These are phyloP conservation scores for Brachyhypopomus gauderio DNA, from an alignment of 2,113 vertebrate species.

Conservation along the genomic window DNA sequence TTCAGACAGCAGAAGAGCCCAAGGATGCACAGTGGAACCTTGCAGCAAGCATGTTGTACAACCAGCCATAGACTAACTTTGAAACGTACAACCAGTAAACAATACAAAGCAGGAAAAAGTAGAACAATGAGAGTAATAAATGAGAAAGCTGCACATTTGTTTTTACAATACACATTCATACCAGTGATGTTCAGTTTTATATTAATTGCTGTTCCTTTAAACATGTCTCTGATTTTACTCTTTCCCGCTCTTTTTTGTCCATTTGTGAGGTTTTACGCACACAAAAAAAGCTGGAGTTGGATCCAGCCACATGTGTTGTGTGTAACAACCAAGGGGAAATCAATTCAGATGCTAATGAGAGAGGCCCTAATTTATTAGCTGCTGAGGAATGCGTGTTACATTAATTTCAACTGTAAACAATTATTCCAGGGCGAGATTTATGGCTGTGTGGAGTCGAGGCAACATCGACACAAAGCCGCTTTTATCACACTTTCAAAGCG, in stretches of 20 bases:
- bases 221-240: constrained; percentile 14
- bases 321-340: constrained; percentile 57
- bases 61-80: constrained; percentile 1
- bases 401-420: constrained; percentile 68
- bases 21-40: not conserved
- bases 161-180: constrained; percentile 48
- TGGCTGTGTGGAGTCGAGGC: constrained; percentile 45
- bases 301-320: constrained; percentile 47
- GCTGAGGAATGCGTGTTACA: constrained; percentile 63
- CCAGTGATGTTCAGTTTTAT: constrained; percentile 43
- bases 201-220: constrained; percentile 35
- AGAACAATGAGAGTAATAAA: constrained; percentile 49
- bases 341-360: constrained; percentile 68
- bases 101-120: constrained; percentile 21
- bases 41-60: constrained; percentile 7
- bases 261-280: constrained; percentile 5
- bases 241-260: not conserved
- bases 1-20: not conserved
- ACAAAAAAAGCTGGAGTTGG: constrained; percentile 3
- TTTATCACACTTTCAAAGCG: constrained; percentile 49
- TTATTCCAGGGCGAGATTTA: constrained; percentile 63
- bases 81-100: constrained; percentile 27
- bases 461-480: constrained; percentile 50
- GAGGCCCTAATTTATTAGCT: constrained; percentile 64
- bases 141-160: constrained; percentile 32